A percentile compares a stretch with the other conserved stretches of the same genome.
Evolutionary conservation across 2,888 invertebrate species (phyloP).

Genomic region (Zygothrica quintamaculata): DNA sequence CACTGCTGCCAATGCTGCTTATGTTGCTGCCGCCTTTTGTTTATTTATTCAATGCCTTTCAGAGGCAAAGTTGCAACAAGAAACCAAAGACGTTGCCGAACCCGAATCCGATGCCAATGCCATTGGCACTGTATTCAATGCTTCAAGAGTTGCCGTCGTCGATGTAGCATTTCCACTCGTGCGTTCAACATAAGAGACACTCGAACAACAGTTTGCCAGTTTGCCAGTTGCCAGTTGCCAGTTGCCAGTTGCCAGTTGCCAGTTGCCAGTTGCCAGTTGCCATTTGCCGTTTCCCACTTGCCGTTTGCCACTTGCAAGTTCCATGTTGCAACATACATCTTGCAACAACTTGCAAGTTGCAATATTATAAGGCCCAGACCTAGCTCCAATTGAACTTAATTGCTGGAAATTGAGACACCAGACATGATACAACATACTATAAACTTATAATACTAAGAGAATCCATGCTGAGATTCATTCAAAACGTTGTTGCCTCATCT

Average conservation of each 20-base stretch:
- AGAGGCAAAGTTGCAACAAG: slow-evolving; percentile 38
- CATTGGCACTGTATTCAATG: slow-evolving; percentile 63
- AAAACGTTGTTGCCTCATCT: slow-evolving; percentile 42
- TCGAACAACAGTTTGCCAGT: slow-evolving; percentile 35
- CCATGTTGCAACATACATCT: slow-evolving; percentile 7
- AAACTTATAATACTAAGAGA: neutral
- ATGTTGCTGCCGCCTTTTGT: slow-evolving; percentile 51
- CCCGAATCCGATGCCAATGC: slow-evolving; percentile 25
- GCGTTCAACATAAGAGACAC: slow-evolving; percentile 54
- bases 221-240: slow-evolving; percentile 29
- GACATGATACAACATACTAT: slow-evolving; percentile 39
- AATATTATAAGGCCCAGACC: slow-evolving; percentile 19
- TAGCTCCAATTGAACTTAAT: slow-evolving; percentile 80
- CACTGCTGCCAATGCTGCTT: slow-evolving; percentile 11
- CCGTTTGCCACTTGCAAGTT: slow-evolving; percentile 4
- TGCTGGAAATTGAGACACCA: slow-evolving; percentile 75
- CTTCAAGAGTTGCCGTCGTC: slow-evolving; percentile 1
- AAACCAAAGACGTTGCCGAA: slow-evolving; percentile 37
- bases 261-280: slow-evolving; percentile 26
- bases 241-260: slow-evolving; percentile 18
- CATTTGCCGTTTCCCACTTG: slow-evolving; percentile 13
- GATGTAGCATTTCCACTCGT: slow-evolving; percentile 50
- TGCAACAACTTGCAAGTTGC: slow-evolving; percentile 1
- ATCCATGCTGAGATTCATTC: slow-evolving; percentile 46
- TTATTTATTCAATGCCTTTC: slow-evolving; percentile 47